These are phyloP conservation scores for Trogon surrucura DNA, from an alignment of 2,113 vertebrate genomes.

Conservation along the genomic window DNA sequence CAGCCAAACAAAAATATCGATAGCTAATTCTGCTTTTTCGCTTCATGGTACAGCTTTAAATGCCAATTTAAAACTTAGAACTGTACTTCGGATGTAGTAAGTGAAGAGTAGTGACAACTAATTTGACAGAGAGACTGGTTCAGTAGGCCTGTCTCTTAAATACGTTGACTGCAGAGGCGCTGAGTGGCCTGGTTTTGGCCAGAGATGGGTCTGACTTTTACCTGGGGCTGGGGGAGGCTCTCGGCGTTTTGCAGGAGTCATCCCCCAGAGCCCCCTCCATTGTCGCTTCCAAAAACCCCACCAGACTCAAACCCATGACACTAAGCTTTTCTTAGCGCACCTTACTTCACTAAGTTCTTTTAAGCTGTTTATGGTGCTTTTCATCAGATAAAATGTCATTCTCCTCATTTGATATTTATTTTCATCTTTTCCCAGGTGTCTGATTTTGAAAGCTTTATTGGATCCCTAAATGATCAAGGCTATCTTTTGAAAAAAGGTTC, in stretches of 20 bases:
- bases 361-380: neutral
- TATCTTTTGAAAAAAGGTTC: conserved; percentile 94
- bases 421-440: conserved; percentile 78
- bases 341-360: neutral
- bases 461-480: conserved; percentile 94
- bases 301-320: too few species aligned
- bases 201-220: too few species aligned
- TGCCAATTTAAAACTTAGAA: neutral
- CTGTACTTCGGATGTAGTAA: neutral
- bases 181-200: too few species aligned
- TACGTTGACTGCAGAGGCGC: too few species aligned
- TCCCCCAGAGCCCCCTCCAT: too few species aligned
- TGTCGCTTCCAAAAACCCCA: too few species aligned
- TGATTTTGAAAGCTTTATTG: conserved; percentile 93
- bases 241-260: too few species aligned
- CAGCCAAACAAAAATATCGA: neutral
- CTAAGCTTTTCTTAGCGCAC: neutral
- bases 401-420: neutral
- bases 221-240: too few species aligned
- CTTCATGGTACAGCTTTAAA: neutral
- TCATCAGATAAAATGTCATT: neutral
- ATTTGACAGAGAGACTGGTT: neutral
- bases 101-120: neutral
- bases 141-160: too few species aligned
- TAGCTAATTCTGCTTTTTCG: neutral